phyloP scores from a whole-genome alignment of 2,888 invertebrate genomes.

The Tridacna crocea region DNA sequence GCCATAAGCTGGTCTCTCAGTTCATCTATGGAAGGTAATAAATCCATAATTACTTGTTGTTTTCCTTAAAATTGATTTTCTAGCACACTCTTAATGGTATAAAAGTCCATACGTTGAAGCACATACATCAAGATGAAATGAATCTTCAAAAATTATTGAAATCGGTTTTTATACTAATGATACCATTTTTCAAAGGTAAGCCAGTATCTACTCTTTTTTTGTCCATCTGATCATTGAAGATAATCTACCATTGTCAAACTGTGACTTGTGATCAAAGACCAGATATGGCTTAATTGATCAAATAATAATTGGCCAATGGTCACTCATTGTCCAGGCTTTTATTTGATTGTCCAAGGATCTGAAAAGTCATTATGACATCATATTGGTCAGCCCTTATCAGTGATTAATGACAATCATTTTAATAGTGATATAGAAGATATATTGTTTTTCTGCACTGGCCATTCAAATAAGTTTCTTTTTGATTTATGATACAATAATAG shows the following conservation, averaged over 20 bases:
- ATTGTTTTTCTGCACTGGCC: not conserved
- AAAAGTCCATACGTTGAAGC: not conserved
- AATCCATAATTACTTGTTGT: conserved; percentile 46
- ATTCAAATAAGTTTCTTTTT: not conserved
- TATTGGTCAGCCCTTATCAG: conserved; percentile 8
- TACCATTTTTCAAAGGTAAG: conserved; percentile 5
- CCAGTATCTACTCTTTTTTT: conserved; percentile 22
- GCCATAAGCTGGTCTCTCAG: conserved; percentile 48
- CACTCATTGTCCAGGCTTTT: conserved; percentile 13
- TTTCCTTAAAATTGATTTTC: not conserved
- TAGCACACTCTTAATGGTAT: not conserved
- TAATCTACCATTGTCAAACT: conserved; percentile 25
- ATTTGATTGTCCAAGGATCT: not conserved
- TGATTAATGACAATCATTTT: conserved; percentile 18
- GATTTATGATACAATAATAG: too few species aligned
- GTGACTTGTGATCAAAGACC: conserved; percentile 12
- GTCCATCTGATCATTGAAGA: conserved; percentile 10
- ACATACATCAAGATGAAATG: not conserved
- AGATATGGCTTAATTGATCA: conserved; percentile 12
- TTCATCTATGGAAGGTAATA: conserved; percentile 52
- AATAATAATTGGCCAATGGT: conserved; percentile 14
- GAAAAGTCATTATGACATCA: conserved; percentile 3
- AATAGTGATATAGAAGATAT: not conserved
- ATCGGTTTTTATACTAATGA: not conserved
- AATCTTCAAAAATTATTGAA: not conserved